These are phyloP conservation scores for Turritopsis rubra DNA, from an alignment of 30 jellyfish, hydroid and myxozoan genomes.

Conservation along the genomic window DNA sequence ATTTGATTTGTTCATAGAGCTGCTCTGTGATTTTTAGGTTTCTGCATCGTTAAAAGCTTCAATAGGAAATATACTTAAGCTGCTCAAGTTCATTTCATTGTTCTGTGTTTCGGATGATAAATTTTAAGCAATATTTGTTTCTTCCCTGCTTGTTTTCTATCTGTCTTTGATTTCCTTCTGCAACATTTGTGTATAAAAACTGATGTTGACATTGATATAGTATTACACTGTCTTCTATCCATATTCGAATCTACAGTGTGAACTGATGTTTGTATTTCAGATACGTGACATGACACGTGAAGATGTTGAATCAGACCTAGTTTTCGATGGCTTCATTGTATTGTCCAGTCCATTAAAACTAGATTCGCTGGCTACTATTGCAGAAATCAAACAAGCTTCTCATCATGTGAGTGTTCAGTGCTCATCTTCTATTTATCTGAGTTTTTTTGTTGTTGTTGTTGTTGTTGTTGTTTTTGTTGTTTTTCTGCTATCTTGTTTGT, in stretches of 20 bases:
- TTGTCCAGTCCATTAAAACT: constrained; percentile 81
- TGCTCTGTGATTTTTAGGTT: not conserved
- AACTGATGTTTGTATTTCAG: constrained; percentile 21
- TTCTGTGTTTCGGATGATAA: no score
- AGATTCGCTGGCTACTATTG: constrained; percentile 70
- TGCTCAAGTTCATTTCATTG: no score
- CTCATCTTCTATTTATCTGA: no score
- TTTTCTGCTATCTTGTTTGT: no score
- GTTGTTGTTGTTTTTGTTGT: no score
- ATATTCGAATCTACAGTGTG: not conserved
- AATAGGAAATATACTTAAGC: no score
- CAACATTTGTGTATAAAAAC: no score
- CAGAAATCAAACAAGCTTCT: constrained; percentile 72
- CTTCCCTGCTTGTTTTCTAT: not conserved
- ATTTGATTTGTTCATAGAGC: not conserved
- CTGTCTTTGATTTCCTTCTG: not conserved
- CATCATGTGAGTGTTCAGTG: constrained; percentile 81
- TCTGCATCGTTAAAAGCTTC: no score
- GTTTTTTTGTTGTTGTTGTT: no score
- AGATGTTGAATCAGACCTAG: constrained; percentile 80
- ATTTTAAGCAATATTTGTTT: not conserved
- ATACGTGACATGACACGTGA: constrained; percentile 91
- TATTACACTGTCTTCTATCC: no score
- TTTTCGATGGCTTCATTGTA: constrained; percentile 93
- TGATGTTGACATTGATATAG: no score